Percentiles rank a stretch among this genome's conserved stretches.
Conservation (phyloP, 2,888 invertebrate species). For the Galerucella calmariensis region DNA sequence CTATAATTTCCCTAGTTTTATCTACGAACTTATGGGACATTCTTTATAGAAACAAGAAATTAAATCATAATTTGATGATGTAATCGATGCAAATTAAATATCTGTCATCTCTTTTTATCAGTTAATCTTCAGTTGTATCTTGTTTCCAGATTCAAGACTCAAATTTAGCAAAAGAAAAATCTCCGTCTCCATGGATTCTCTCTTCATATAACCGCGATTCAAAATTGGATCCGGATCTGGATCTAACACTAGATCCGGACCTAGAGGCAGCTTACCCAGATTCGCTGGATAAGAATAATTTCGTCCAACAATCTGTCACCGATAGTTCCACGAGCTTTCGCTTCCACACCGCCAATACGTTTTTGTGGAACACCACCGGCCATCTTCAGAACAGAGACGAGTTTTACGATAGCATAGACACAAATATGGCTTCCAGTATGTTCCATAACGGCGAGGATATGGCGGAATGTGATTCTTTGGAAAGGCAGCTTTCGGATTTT, state of each 20-base stretch:
- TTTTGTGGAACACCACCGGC: slow-evolving; percentile 66
- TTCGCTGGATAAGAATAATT: slow-evolving; percentile 61
- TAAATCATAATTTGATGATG: too few species aligned
- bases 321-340: slow-evolving; percentile 55
- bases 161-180: slow-evolving; percentile 60
- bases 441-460: slow-evolving; percentile 67
- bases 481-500: slow-evolving; percentile 61
- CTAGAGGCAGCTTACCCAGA: slow-evolving; percentile 67
- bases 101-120: not conserved
- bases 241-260: not conserved
- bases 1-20: too few species aligned
- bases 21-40: too few species aligned
- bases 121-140: not conserved
- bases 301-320: slow-evolving; percentile 55
- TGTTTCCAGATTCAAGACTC: slow-evolving; percentile 52
- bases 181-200: slow-evolving; percentile 65
- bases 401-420: slow-evolving; percentile 79
- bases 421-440: slow-evolving; percentile 62
- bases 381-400: slow-evolving; percentile 56
- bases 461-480: slow-evolving; percentile 71
- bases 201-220: slow-evolving; percentile 61
- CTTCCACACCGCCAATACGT: slow-evolving; percentile 67
- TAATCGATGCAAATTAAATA: too few species aligned
- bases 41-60: too few species aligned
- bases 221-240: slow-evolving; percentile 58